Evolutionary conservation across 2,888 invertebrate species (phyloP), one percentile per base, ranked within the genome.

Genomic region (Ametastegia equiseti): DNA sequence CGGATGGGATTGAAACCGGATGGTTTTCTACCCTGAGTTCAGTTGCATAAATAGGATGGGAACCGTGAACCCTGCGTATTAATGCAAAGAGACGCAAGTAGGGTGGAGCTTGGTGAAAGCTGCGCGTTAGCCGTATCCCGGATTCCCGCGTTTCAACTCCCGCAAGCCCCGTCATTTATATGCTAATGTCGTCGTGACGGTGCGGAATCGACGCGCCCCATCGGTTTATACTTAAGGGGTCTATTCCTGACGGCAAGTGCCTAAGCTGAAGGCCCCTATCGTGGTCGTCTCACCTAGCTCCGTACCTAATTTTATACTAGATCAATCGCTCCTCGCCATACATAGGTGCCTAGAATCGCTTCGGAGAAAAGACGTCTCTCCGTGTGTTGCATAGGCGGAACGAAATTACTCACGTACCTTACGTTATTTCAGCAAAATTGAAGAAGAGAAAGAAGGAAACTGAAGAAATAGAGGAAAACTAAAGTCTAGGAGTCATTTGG

Each of bases 121-220:
- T 67, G 65, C 65, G 65, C 65, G 65, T 19, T 67, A 11, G 36
- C 39, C 36, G 60, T 60, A 67, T 67, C 65, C 39, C n/a, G 65
- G 36, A 67, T 67, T 67, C 39, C 19, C 23, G 36, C 36, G 65
- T 67, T 39, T 23, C 39, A 4, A 47, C 71, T 47, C 39, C 30
- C 47, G 5, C 27, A 30, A 71, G 71, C 54, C 75, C 54, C 75
- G 54, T 84, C 82, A 84, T 84, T 84, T 83, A 83, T 82, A 84
- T 84, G 84, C 81, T 80, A 84, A 84, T 83, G 69, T 67, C 71
- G 23, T 45, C 36, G 75, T 75, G 75, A 75, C 75, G 75, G 19
- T 75, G 75, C 75, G 75, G 75, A 75, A 75, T 75, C 75, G 75
- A 75, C 50, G 75, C 54, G 75, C 75, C 75, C 50, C 75, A 54